Evolutionary conservation across 53 echinoderm and acorn worm species (phyloP), one percentile per base, ranked within the genome.

Genomic region (Luidia sarsii): DNA sequence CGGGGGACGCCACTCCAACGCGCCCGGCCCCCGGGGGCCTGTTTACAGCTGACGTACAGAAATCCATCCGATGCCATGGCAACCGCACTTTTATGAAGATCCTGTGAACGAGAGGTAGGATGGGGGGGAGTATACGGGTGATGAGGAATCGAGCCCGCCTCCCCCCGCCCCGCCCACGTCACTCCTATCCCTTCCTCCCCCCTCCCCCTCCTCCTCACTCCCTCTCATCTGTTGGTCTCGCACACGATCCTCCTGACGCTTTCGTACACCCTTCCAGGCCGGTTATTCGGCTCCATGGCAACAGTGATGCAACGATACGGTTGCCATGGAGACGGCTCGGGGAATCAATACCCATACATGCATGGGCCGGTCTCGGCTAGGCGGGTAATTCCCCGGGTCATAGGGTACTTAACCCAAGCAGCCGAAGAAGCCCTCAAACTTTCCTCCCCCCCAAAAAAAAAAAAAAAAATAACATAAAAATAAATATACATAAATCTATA

Each of bases 241-340:
- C 15, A 30, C 59, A 15, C 4, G 1, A 57, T 30, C 29, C 28
- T 5, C 27, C 57, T 24, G 36, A 33, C 8, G 20, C 8, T 57
- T 5, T 3, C 27, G 4, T 70, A 14, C 50, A 24, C 50, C 28
- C 21, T 27, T 18, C 16, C 54, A 53, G 38, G n/a, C n/a, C 16
- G 31, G 29, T 55, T 19, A 53, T 71, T 33, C 36, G 72, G 38
- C 38, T 35, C 56, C 72, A 72, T 72, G 56, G 72, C 3, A 72
- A 72, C 72, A 25, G 37, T 72, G 72, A 72, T 55, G 72, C 56
- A 18, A 38, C 36, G 38, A 4, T 38, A 31, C 27, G 57, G 72
- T 72, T 38, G n/a, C 56, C 57, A 13, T 54, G 72, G 72, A 7
- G 39, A 39, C 72, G 54, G 23, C 56, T 72, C 72, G 24, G 16